phyloP scores from a whole-genome alignment of 2,113 vertebrate genomes.

The Tamias sibiricus region DNA sequence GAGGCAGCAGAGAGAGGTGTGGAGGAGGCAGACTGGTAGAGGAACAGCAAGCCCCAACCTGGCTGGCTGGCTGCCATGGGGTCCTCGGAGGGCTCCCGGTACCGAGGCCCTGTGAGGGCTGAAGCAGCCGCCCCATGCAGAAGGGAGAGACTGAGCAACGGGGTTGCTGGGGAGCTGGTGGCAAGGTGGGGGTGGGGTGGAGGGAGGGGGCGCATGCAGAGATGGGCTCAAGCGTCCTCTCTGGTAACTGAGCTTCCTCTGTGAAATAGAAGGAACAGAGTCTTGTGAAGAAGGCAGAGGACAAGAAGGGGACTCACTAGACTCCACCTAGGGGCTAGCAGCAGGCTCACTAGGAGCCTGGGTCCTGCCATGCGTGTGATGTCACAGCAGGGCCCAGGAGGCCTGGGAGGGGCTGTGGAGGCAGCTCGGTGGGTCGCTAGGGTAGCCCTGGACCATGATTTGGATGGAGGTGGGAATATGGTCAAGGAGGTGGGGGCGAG shows the following conservation, averaged over 20 bases:
- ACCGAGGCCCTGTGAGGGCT: background rate
- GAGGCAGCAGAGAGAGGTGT: fast-evolving
- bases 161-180: background rate
- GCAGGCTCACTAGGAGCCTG: background rate
- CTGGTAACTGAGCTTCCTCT: background rate
- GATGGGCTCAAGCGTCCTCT: background rate
- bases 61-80: background rate
- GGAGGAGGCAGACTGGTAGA: background rate
- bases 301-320: background rate
- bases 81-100: too few relatives aligned
- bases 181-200: background rate
- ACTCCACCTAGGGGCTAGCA: background rate
- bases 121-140: background rate
- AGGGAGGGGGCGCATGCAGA: background rate
- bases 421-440: background rate
- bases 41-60: background rate
- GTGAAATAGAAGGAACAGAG: background rate
- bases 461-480: background rate
- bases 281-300: background rate
- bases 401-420: background rate
- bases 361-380: background rate
- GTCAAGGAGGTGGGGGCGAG: background rate
- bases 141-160: background rate
- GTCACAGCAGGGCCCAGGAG: background rate
- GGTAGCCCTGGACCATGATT: background rate